A percentile compares a stretch with the other conserved stretches of the same genome.
Conservation (phyloP, 1,140 invertebrate species). For the Macrosteles quadrilineatus region DNA sequence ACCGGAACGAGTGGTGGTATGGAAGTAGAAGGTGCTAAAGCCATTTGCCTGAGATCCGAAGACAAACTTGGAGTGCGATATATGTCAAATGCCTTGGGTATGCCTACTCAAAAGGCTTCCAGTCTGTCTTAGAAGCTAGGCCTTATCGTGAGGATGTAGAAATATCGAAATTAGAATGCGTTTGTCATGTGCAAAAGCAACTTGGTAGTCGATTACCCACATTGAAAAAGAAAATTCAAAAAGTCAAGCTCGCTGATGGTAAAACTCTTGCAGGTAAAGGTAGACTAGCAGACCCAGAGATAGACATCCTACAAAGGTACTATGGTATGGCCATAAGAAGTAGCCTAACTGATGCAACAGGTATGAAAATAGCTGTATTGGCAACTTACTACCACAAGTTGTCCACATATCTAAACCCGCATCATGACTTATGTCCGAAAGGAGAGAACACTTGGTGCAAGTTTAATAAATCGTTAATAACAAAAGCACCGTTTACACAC, state of each 20-base stretch:
- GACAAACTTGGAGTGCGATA: slow-evolving; percentile 14
- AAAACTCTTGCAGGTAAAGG: slow-evolving; percentile 14
- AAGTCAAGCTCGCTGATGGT: slow-evolving; percentile 22
- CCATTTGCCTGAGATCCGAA: slow-evolving; percentile 38
- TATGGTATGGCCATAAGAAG: neutral
- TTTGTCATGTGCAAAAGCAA: slow-evolving; percentile 35
- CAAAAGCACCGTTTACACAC: neutral
- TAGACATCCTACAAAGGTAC: neutral
- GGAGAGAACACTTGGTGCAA: neutral
- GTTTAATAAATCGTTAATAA: neutral
- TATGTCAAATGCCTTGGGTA: slow-evolving; percentile 25
- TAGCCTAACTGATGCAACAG: neutral
- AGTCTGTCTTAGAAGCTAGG: neutral
- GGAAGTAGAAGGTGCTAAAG: slow-evolving; percentile 38
- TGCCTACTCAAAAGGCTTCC: slow-evolving; percentile 36
- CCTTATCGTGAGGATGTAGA: slow-evolving; percentile 29
- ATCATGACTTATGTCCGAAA: neutral
- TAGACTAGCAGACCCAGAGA: neutral
- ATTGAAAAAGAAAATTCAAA: slow-evolving; percentile 2
- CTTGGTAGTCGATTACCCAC: neutral
- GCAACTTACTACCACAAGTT: neutral
- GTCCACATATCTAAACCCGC: neutral
- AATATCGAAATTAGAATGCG: slow-evolving; percentile 37
- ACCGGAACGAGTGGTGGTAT: slow-evolving; percentile 39
- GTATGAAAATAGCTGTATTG: neutral